These are phyloP conservation scores for Eudemis profundana DNA, from an alignment of 2,888 invertebrate genomes.

Conservation along the genomic window DNA sequence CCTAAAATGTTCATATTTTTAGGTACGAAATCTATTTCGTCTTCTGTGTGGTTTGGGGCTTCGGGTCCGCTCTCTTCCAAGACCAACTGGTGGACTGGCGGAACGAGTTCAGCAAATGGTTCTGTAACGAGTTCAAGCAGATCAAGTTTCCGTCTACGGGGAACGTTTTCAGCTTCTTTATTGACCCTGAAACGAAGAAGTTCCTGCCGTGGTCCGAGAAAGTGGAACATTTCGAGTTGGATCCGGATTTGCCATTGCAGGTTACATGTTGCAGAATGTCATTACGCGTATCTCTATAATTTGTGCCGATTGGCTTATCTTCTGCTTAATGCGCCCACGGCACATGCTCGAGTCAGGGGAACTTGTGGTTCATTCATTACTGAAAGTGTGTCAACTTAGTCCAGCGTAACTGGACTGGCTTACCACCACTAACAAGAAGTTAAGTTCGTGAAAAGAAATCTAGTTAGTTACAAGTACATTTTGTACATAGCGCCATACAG, in stretches of 20 bases:
- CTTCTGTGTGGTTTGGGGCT: slow-evolving; percentile 96
- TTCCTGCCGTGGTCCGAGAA: slow-evolving; percentile 95
- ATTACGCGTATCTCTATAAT: no score
- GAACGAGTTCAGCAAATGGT: slow-evolving; percentile 98
- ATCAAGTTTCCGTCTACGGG: slow-evolving; percentile 94
- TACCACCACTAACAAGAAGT: no score
- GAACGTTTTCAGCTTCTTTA: slow-evolving; percentile 95
- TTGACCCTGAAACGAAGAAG: slow-evolving; percentile 93
- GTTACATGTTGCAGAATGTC: slow-evolving; percentile 70
- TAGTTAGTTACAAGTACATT: no score
- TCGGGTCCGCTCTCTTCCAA: slow-evolving; percentile 96
- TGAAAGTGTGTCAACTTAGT: no score
- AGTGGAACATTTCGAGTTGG: slow-evolving; percentile 91
- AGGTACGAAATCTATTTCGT: slow-evolving; percentile 96
- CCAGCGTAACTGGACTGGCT: no score
- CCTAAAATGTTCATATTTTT: slow-evolving; percentile 30
- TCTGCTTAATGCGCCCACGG: no score
- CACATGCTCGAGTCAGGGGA: no score
- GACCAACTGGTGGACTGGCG: slow-evolving; percentile 96
- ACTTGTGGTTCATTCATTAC: no score
- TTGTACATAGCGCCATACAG: no score
- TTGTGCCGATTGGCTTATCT: no score
- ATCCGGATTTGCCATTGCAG: slow-evolving; percentile 94
- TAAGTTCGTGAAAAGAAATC: no score
- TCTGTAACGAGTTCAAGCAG: slow-evolving; percentile 95